phyloP scores from a whole-genome alignment of 1,140 invertebrate genomes.

The Watersipora subatra region DNA sequence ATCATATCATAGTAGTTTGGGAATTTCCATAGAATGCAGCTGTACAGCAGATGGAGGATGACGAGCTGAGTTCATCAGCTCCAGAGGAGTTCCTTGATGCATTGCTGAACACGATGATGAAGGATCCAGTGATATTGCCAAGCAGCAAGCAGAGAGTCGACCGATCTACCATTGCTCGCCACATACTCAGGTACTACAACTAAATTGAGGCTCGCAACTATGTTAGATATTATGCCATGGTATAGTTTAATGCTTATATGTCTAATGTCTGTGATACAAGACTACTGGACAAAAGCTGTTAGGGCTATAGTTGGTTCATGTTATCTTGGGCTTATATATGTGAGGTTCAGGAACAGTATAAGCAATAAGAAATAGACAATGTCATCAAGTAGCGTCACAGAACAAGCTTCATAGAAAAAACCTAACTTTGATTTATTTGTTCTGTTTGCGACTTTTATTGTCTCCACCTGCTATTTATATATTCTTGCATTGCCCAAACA shows the following conservation, averaged over 20 bases:
- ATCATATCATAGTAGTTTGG: no score
- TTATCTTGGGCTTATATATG: neutral
- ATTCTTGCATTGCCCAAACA: no score
- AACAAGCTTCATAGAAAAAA: no score
- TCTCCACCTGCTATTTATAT: no score
- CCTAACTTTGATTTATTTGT: no score
- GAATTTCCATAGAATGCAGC: conserved; percentile 49
- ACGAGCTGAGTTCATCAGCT: conserved; percentile 67
- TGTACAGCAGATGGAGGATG: conserved; percentile 53
- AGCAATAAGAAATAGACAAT: no score
- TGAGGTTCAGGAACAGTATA: neutral
- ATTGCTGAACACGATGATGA: conserved; percentile 88
- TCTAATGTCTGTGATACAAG: neutral
- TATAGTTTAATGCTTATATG: neutral
- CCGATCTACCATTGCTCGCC: conserved; percentile 65
- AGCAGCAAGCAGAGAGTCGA: conserved; percentile 74
- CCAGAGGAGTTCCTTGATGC: conserved; percentile 91
- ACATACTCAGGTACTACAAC: conserved; percentile 39
- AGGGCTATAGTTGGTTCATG: neutral
- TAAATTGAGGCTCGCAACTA: neutral
- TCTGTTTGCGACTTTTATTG: no score
- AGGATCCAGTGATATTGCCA: conserved; percentile 81
- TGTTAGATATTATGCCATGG: neutral
- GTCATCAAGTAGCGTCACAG: no score
- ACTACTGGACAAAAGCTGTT: neutral